Evolutionary conservation across 2,113 vertebrate genomes (phyloP).

Genomic region (Recurvirostra avosetta): DNA sequence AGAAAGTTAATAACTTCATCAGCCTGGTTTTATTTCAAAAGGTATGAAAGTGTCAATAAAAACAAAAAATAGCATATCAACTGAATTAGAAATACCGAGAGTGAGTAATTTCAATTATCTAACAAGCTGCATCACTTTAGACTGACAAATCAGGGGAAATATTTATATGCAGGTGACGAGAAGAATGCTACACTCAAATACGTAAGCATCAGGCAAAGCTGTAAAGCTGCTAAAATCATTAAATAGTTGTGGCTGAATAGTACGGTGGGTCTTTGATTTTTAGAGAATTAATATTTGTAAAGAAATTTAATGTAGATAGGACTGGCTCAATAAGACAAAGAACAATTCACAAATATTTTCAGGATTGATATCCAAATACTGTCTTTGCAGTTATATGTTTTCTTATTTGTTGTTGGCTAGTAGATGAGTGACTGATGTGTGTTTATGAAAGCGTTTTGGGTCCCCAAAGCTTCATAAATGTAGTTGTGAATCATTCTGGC

Average conservation of each 20-base stretch:
- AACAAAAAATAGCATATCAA: neutral
- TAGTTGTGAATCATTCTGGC: neutral
- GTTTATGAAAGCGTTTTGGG: neutral
- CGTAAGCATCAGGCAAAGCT: neutral
- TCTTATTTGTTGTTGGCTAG: neutral
- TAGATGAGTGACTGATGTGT: neutral
- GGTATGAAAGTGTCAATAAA: neutral
- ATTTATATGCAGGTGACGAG: neutral
- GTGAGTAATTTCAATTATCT: constrained; percentile 10
- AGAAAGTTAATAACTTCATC: neutral
- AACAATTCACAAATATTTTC: neutral
- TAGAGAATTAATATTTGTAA: neutral
- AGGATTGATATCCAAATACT: neutral
- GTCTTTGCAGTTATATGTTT: neutral
- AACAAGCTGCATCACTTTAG: neutral
- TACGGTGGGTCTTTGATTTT: neutral
- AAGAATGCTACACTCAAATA: neutral
- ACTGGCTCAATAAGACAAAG: neutral
- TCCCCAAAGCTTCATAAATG: neutral
- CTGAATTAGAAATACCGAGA: neutral
- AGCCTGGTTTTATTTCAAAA: neutral
- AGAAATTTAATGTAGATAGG: neutral
- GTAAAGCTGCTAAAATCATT: neutral
- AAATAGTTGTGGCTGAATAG: neutral
- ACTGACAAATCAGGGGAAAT: neutral